Evolutionary conservation across 2,797 vertebrate species (phyloP), one percentile per base, ranked within the genome.

Genomic region (Varecia variegata): DNA sequence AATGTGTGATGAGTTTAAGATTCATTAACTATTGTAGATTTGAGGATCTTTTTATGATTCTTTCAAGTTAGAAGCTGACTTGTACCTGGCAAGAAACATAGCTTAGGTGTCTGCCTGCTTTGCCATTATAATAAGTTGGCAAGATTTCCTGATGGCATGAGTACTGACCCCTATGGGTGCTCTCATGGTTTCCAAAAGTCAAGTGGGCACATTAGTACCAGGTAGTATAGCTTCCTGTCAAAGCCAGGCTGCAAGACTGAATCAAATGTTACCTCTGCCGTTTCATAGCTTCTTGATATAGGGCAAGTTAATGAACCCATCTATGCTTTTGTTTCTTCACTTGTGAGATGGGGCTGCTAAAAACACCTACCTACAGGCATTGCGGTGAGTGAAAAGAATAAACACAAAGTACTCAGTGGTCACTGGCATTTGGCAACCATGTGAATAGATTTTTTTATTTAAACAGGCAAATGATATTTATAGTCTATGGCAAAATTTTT

Each of bases 21-120:
- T 90, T 54, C 35, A 90, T 93, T 85, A 79, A 96, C 45, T 76
- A 40, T 52, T 86, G 12, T 81, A 96, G 70, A 68, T 76, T 91
- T 47, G 23, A 60, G 18, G 2, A 27, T 91, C 3, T 21, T 67
- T 58, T 58, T 40, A 27, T n/a, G 27, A 84, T 80, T 96, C 20
- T 56, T 85, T 67, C 38, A 56, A 21, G 67, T 56, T 56, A 65
- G 8, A 15, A 90, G 5, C 1, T 92, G 30, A 43, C 60, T 11
- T 50, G 5, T 40, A 35, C 52, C 30, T 77, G 82, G 11, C 30
- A 92, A 70, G n/a, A 43, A 32, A 13, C 18, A 85, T 3, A 88
- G 32, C 5, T 80, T 58, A 17, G 15, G 4, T 12, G 8, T 15
- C 17, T 25, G 8, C 18, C 17, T 25, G 7, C 38, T 23, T 96